Base-by-base conservation (phyloP, 1,140 invertebrate species). In the Macrocentrus cingulum region DNA sequence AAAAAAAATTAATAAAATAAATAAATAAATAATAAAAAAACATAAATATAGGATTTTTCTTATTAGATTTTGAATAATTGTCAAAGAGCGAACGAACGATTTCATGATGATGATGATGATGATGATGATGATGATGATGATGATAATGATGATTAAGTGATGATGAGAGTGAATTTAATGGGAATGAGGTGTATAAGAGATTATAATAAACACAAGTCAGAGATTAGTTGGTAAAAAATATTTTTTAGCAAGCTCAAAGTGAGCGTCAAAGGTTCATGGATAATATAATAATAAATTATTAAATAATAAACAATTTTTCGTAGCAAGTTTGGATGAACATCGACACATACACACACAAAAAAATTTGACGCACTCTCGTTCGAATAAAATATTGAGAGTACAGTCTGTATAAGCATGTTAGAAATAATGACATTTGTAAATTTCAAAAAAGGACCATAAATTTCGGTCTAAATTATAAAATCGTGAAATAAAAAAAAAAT, bases 141-240 rank as follows among this genome's bases (percentile, higher is more conserved):
- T 41, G 25, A 41, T 53, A 13, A 41, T 15, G 51, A n/a, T n/a
- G n/a, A n/a, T n/a, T 18, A 41, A 19, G 37, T 11, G 34, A 44
- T 46, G 53, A 56, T 32, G 42, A 18, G 53, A 46, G 19, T 46
- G 29, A 46, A 36, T 46, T 22, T n/a, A 45, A 55, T 44, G 41
- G 22, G 41, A 55, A 44, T 44, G 39, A 42, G 19, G 9, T 25
- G 13, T n/a, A 48, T 11, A 23, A 25, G 5, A n/a, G 13, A 25
- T 5, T 23, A 48, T 23, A 48, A 22, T n/a, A 25, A 25, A 23
- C 7, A 48, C 13, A 25, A 23, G 20, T 48, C 11, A 48, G 45
- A 48, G 19, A 11, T 20, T 20, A 20, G 22, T 25, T 48, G 16
- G 45, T 48, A 29, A 48, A 48, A 19, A 48, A 48, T 48, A 48